Evolutionary conservation across 2,888 invertebrate species (phyloP).

Genomic region (Protophormia terraenovae): DNA sequence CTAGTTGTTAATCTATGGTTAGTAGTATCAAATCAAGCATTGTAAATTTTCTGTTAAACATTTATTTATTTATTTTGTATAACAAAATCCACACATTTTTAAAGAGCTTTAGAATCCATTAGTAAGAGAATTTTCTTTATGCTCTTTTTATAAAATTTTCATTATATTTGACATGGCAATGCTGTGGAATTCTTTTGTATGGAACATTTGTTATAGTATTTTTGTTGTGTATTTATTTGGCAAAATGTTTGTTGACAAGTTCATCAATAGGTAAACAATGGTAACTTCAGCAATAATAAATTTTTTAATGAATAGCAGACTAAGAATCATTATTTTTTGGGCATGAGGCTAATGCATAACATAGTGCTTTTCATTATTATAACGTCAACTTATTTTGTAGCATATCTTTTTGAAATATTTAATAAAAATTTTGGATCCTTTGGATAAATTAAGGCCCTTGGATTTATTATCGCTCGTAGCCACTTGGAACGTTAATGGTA

Average conservation of each 20-base stretch:
- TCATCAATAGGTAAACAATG: not conserved
- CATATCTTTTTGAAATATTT: no score
- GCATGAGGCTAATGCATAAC: no score
- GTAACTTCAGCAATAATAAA: not conserved
- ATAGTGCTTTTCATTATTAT: no score
- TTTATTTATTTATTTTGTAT: not conserved
- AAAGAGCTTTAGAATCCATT: conserved; percentile 2
- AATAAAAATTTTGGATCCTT: no score
- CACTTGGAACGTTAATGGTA: no score
- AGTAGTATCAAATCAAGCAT: conserved; percentile 51
- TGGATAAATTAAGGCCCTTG: no score
- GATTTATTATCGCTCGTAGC: no score
- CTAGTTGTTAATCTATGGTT: no score
- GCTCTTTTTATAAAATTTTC: not conserved
- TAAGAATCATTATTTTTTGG: no score
- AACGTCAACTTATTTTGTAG: no score
- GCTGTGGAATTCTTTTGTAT: not conserved
- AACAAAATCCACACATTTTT: conserved; percentile 11
- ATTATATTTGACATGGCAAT: conserved; percentile 31
- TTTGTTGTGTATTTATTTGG: not conserved
- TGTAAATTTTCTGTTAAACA: not conserved
- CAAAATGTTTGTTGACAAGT: conserved; percentile 8
- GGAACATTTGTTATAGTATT: not conserved
- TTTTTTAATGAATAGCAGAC: no score
- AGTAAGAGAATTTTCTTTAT: not conserved